Evolutionary conservation across 1,140 invertebrate species (phyloP), one percentile per base, ranked within the genome.

Genomic region (Gryllus bimaculatus): DNA sequence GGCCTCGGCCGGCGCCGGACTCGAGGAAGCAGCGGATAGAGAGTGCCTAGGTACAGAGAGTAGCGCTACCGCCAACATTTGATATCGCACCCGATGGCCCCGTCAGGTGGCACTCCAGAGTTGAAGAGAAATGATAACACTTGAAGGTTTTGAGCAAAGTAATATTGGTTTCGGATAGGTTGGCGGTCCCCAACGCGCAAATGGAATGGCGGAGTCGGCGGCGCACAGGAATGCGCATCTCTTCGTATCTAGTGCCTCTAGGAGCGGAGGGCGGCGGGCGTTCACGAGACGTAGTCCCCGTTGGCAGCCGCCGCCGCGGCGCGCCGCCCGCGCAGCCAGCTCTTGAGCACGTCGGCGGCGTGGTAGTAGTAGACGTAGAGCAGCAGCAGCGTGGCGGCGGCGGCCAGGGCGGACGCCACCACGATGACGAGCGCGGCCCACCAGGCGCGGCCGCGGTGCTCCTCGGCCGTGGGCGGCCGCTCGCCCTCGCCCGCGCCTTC

Each of bases 1-100:
- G 84, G 75, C 83, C 83, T 8, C 84, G 81, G 83, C 85, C 85
- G 47, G 87, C 86, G 78, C 85, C 84, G 80, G 84, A 82, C 74
- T 84, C 84, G 83, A 87, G 84, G 83, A 87, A 87, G 80, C 88
- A 86, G 81, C 86, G 87, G 0, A 79, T 66, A 76, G 81, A 76
- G 81, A 81, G n/a, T 10, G 75, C 8, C 76, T 66, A 18, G 77
- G n/a, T 8, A 74, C 15, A 15, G 54, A 78, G 10, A 75, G 26
- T 15, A 80, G 15, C 6, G 81, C 49, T 8, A 78, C 47, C 18
- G 73, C 47, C 3, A 76, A n/a, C 15, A 74, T 39, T 39, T 39
- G 1, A 39, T 39, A 39, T 39, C n/a, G n/a, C n/a, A n/a, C n/a
- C 26, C 26, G 26, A 39, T 39, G 5, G 26, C 26, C 26, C 26